phyloP scores from a whole-genome alignment of 2,888 invertebrate genomes.

The Allygus modestus region DNA sequence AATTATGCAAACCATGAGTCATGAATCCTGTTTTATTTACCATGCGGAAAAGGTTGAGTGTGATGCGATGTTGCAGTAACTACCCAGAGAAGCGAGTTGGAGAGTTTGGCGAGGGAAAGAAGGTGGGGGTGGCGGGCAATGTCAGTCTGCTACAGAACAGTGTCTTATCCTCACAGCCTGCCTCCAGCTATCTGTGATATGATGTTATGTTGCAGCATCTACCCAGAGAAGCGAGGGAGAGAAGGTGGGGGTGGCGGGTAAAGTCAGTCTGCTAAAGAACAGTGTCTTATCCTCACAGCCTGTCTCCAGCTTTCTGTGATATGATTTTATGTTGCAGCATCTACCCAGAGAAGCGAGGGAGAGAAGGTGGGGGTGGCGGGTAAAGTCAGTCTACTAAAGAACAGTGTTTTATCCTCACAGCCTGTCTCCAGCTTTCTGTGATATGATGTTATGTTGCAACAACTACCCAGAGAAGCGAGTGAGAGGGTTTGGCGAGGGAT shows the following conservation, averaged over 20 bases:
- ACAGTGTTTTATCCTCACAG: slow-evolving; percentile 89
- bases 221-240: slow-evolving; percentile 90
- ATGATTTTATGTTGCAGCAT: no score
- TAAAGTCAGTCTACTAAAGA: slow-evolving; percentile 85
- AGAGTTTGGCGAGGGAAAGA: slow-evolving; percentile 84
- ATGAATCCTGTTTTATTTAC: no score
- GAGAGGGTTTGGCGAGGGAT: slow-evolving; percentile 83
- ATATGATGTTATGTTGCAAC: no score
- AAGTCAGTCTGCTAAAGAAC: slow-evolving; percentile 86
- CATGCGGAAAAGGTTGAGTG: no score
- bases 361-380: slow-evolving; percentile 89
- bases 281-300: slow-evolving; percentile 91
- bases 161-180: slow-evolving; percentile 90
- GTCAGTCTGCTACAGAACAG: slow-evolving; percentile 87
- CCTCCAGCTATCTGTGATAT: slow-evolving; percentile 94
- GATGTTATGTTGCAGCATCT: slow-evolving; percentile 80
- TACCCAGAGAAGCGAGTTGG: slow-evolving; percentile 89
- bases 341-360: no score
- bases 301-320: slow-evolving; percentile 93
- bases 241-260: slow-evolving; percentile 87
- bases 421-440: slow-evolving; percentile 94
- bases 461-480: no score
- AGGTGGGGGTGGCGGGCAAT: slow-evolving; percentile 87
- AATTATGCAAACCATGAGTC: no score
- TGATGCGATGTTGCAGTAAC: slow-evolving; percentile 78